Evolutionary conservation across 2,797 vertebrate genomes (phyloP).

Genomic region (Manis crassicaudata): DNA sequence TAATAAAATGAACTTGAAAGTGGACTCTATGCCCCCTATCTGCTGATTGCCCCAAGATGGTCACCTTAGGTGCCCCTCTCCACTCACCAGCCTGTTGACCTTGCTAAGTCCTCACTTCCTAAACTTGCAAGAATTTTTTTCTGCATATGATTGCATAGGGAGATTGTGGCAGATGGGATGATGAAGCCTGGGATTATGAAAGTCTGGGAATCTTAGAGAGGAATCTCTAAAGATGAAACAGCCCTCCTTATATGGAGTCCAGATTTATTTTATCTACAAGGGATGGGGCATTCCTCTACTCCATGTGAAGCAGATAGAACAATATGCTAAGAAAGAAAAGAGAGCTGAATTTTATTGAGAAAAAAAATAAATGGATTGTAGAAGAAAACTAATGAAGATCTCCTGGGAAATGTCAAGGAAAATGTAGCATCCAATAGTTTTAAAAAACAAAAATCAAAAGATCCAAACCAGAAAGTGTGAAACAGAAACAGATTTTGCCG

Average conservation of each 20-base stretch:
- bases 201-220: background rate
- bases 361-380: background rate
- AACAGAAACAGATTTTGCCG: conserved; percentile 59
- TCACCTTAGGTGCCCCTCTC: background rate
- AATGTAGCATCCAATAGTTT: conserved; percentile 43
- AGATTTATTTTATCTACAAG: conserved; percentile 18
- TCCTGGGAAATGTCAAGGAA: conserved; percentile 10
- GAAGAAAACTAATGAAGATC: conserved; percentile 53
- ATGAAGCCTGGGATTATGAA: background rate
- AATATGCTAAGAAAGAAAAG: conserved; percentile 22
- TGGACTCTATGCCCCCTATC: background rate
- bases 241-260: background rate
- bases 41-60: background rate
- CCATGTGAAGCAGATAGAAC: background rate
- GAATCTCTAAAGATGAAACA: background rate
- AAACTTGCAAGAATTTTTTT: background rate
- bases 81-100: background rate
- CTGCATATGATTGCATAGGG: background rate
- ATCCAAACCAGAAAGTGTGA: conserved; percentile 39
- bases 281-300: background rate
- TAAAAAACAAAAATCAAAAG: conserved; percentile 59
- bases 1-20: background rate
- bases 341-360: background rate
- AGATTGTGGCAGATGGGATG: background rate
- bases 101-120: background rate